These are phyloP conservation scores for Mercenaria mercenaria DNA, from an alignment of 1,140 invertebrate species.

Conservation along the genomic window DNA sequence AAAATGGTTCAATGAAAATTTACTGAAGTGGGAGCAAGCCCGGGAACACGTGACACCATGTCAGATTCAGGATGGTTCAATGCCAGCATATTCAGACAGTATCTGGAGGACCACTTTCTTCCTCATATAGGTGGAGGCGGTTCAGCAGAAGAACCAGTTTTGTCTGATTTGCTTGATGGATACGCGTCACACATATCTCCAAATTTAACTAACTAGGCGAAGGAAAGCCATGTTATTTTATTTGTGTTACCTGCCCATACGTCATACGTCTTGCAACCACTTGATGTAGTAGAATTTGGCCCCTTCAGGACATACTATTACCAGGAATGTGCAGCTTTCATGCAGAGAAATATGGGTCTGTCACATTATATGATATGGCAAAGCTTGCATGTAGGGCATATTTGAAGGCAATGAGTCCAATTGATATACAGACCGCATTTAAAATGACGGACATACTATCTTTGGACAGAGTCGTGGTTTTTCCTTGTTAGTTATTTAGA, in stretches of 20 bases:
- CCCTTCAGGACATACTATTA: conserved; percentile 21
- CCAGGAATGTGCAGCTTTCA: conserved; percentile 31
- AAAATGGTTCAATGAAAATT: not conserved
- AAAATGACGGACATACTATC: not conserved
- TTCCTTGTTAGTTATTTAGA: conserved; percentile 35
- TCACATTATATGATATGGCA: conserved; percentile 22
- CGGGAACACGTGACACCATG: not conserved
- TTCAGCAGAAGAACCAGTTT: not conserved
- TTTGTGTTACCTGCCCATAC: conserved; percentile 27
- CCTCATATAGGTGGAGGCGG: not conserved
- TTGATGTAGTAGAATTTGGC: conserved; percentile 30
- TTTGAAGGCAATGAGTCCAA: conserved; percentile 28
- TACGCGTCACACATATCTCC: not conserved
- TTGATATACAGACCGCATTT: not conserved
- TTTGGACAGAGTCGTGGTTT: not conserved
- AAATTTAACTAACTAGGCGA: not conserved
- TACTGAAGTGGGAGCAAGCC: not conserved
- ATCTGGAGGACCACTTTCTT: conserved; percentile 25
- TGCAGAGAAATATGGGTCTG: conserved; percentile 17
- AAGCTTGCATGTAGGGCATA: conserved; percentile 31
- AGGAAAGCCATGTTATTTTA: not conserved
- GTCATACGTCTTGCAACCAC: conserved; percentile 25
- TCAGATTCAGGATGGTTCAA: conserved; percentile 42
- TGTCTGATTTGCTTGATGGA: not conserved
- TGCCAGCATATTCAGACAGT: conserved; percentile 8